Evolutionary conservation across 2,113 vertebrate genomes (phyloP), one percentile per base, ranked within the genome.

Genomic region (Ahaetulla prasina): DNA sequence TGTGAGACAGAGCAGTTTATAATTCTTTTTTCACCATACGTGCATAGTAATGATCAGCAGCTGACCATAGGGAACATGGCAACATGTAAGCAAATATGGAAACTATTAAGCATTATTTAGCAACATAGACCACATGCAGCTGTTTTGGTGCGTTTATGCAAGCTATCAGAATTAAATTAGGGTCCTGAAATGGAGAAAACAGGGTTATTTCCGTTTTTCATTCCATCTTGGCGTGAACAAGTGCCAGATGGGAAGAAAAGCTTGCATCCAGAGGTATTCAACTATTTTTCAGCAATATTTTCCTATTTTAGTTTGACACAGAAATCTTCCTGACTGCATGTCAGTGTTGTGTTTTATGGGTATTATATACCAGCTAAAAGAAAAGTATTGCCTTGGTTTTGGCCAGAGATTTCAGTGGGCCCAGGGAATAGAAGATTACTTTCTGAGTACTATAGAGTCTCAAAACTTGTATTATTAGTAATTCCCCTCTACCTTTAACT

Each of bases 161-260:
- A 89, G 14, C 90, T 86, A 4, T 9, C 85, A 74, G 92, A 84
- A 95, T 94, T 85, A 92, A 91, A 93, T 95, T 92, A 92, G 93
- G 93, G 94, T 92, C 93, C 92, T 95, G 63, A 91, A 89, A 94
- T 90, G 87, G 60, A 91, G 90, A 94, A 93, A 94, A 57, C 68
- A 92, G 91, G 57, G 54, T 94, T 95, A 92, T 94, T 94, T 94
- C 93, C 85, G 74, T 45, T 27, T 91, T 74, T 92, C 85, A 93
- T 94, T 93, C 93, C 95, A 8, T 93, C 85, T 92, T 91, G 92
- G 39, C 50, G 23, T 54, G 94, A 95, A 89, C 91, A 89, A 53
- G 74, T 88, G 89, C 85, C 52, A 94, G 91, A 93, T 52, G 87
- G 91, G 63, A 55, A 35, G 11, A 87, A 89, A 84, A 92, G 45